Conservation (phyloP, 1,140 invertebrate genomes). For the Drosophila lowei region DNA sequence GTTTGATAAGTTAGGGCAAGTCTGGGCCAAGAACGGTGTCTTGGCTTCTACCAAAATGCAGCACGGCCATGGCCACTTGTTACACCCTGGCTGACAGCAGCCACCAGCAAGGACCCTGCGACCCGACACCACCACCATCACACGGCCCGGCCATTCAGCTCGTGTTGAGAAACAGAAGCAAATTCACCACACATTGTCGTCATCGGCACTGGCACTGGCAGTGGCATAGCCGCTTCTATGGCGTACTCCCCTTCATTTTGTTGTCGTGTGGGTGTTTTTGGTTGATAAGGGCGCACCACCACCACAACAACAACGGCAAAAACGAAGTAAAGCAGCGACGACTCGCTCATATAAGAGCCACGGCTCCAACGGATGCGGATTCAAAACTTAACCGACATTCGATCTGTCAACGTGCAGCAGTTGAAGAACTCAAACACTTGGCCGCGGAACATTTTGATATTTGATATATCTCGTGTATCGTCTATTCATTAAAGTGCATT, state of each 20-base stretch:
- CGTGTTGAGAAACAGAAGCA: conserved; percentile 30
- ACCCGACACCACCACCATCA: conserved; percentile 11
- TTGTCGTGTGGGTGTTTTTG: conserved; percentile 51
- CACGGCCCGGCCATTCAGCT: background rate
- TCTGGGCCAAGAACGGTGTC: conserved; percentile 9
- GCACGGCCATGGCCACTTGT: conserved; percentile 60
- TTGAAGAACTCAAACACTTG: background rate
- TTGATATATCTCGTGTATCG: conserved; percentile 7
- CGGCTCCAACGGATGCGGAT: conserved; percentile 53
- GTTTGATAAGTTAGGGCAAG: too few relatives aligned
- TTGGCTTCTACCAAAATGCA: conserved; percentile 28
- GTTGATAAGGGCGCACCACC: conserved; percentile 61
- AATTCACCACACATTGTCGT: conserved; percentile 71
- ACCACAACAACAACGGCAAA: conserved; percentile 21
- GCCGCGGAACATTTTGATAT: conserved; percentile 1
- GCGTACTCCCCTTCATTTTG: conserved; percentile 14
- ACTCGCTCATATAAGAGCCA: conserved; percentile 69
- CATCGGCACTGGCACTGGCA: conserved; percentile 16
- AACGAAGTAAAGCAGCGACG: conserved; percentile 23
- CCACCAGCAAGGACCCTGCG: conserved; percentile 9
- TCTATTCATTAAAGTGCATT: conserved; percentile 3
- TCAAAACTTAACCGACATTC: conserved; percentile 82
- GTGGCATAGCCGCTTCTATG: background rate
- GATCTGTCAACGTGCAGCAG: conserved; percentile 75
- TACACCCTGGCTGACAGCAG: conserved; percentile 36